Evolutionary conservation across 2,888 invertebrate species (phyloP), one percentile per base, ranked within the genome.

Genomic region (Scaptomyza tumidula): DNA sequence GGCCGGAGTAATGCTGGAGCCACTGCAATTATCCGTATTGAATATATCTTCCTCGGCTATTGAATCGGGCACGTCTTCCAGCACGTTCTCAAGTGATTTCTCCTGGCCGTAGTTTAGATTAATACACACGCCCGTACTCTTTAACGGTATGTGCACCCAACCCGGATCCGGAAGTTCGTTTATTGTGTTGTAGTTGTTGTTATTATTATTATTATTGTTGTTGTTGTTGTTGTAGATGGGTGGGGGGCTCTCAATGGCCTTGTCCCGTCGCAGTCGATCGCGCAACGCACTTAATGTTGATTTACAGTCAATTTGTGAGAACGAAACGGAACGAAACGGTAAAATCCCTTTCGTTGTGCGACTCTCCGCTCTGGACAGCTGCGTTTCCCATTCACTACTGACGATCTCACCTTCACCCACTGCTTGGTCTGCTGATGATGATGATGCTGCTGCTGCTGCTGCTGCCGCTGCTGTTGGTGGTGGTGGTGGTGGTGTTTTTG

Each of bases 281-380:
- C 91, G 88, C 50, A 91, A 71, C n/a, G 90, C 88, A 77, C 83
- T 90, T 52, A 91, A 72, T 10, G 91, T 90, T 11, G 92, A 92
- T 74, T 93, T 92, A 86, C 95, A 96, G 91, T 97, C 97, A 70
- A 96, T 96, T 92, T 97, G 97, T 0, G 97, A 97, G 89, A 97
- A 97, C 7, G 97, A 97, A 6, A 97, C 96, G 88, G 97, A 97
- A 41, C 97, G 94, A 90, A 95, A 95, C 2, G 97, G 96, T 80
- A 95, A 68, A 64, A 63, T 94, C 68, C 94, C 94, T 87, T 95
- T 94, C 86, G 59, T 33, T 57, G 59, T 93, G 63, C 94, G 93
- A 5, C 94, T 93, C 84, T 95, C 94, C 53, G 94, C 93, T 78
- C 94, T 93, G 37, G 93, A 92, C 46, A 94, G 92, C 43, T 93